phyloP scores from a whole-genome alignment of 2,113 vertebrate genomes.

The Larimichthys crocea region DNA sequence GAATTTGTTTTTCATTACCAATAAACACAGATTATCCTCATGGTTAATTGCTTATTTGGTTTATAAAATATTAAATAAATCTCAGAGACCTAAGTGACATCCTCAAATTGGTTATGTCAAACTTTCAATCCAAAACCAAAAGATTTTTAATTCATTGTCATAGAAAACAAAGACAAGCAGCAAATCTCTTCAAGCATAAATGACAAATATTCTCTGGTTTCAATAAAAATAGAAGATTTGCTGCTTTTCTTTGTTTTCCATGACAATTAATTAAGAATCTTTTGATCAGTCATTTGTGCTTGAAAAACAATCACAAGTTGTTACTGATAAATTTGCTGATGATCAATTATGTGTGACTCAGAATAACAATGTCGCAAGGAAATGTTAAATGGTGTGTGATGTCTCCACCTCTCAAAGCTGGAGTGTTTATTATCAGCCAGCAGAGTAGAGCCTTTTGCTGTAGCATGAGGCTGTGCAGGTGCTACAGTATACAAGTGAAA shows the following conservation, averaged over 20 bases:
- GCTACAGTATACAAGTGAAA: conserved; percentile 26
- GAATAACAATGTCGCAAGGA: neutral
- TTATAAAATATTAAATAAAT: neutral
- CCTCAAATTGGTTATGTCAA: neutral
- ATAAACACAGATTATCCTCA: neutral
- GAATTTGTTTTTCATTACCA: neutral
- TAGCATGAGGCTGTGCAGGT: conserved; percentile 19
- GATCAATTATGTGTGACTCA: neutral
- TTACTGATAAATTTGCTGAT: neutral
- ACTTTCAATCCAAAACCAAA: neutral
- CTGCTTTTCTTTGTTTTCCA: too few species aligned
- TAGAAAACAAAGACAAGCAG: neutral
- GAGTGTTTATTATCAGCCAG: conserved; percentile 4
- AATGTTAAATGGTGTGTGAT: neutral
- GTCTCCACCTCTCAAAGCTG: neutral
- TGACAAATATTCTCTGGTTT: too few species aligned
- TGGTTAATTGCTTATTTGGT: neutral
- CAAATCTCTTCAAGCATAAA: neutral
- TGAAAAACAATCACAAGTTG: neutral
- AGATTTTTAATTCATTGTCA: neutral
- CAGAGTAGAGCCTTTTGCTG: neutral
- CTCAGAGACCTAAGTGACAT: neutral
- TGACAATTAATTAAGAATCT: too few species aligned
- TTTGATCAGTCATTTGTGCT: too few species aligned
- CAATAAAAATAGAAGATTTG: too few species aligned